Conservation (phyloP, 2,888 invertebrate species). For the Mimas tiliae region DNA sequence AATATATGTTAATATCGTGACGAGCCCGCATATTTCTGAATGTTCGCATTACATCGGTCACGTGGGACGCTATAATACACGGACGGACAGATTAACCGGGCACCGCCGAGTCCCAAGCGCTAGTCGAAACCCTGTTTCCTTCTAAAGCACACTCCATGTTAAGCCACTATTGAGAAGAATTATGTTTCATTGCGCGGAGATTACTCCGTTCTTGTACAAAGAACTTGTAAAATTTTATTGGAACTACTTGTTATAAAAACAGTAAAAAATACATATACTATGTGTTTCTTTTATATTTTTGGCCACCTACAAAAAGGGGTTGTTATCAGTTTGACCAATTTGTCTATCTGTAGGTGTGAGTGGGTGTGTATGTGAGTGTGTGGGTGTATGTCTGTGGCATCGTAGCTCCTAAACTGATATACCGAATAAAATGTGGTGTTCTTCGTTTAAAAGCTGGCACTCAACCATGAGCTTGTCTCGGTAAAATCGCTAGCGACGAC, state of each 20-base stretch:
- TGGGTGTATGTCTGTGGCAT: no score
- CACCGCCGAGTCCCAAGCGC: slow-evolving; percentile 32
- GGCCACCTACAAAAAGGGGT: neutral
- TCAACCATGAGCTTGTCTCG: no score
- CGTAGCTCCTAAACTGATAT: no score
- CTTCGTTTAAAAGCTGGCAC: no score
- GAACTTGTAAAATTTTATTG: slow-evolving; percentile 82
- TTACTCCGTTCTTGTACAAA: slow-evolving; percentile 80
- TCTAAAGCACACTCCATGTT: slow-evolving; percentile 50
- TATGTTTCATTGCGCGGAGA: slow-evolving; percentile 67
- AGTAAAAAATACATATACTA: slow-evolving; percentile 59
- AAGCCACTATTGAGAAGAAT: slow-evolving; percentile 62
- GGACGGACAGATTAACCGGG: slow-evolving; percentile 61
- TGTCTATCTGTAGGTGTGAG: no score
- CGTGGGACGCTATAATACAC: slow-evolving; percentile 62
- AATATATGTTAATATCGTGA: slow-evolving; percentile 33
- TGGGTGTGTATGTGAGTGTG: no score
- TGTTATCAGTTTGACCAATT: no score
- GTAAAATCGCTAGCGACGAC: no score
- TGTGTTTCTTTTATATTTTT: slow-evolving; percentile 44
- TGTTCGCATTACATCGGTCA: slow-evolving; percentile 45
- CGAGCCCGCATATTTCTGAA: slow-evolving; percentile 42
- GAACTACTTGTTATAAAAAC: slow-evolving; percentile 83
- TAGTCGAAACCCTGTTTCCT: slow-evolving; percentile 48
- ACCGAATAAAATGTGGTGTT: no score